phyloP scores from a whole-genome alignment of 2,113 vertebrate genomes.

The Ondatra zibethicus region DNA sequence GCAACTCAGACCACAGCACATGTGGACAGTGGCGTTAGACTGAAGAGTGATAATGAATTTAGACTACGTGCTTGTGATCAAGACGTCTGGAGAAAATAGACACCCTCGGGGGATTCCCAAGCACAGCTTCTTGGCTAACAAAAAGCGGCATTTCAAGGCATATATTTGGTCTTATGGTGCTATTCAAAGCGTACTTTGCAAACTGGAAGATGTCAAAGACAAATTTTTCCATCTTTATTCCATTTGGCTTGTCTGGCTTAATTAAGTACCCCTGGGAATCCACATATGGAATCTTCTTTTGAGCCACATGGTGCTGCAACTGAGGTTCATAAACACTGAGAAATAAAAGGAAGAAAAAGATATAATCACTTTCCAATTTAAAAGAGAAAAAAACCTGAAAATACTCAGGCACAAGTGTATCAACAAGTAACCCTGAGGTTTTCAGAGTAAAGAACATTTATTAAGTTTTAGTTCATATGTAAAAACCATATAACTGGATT shows the following conservation, averaged over 20 bases:
- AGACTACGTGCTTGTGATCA: background rate
- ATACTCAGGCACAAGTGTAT: background rate
- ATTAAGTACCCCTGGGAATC: slow-evolving; percentile 89
- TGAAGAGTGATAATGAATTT: background rate
- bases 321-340: slow-evolving; percentile 92
- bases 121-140: background rate
- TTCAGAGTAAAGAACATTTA: background rate
- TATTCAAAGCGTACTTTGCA: slow-evolving; percentile 91
- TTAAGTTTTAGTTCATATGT: background rate
- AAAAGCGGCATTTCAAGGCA: slow-evolving; percentile 4
- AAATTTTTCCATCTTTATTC: slow-evolving; percentile 99
- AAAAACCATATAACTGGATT: slow-evolving; percentile 5
- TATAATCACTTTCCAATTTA: background rate
- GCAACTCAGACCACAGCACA: background rate
- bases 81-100: background rate
- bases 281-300: slow-evolving; percentile 96
- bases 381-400: background rate
- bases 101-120: background rate
- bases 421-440: background rate
- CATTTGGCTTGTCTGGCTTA: slow-evolving; percentile 96
- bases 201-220: slow-evolving; percentile 99
- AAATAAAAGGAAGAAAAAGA: background rate
- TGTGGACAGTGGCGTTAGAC: background rate
- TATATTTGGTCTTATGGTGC: slow-evolving; percentile 30
- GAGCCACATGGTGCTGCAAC: slow-evolving; percentile 96